Evolutionary conservation across 1,140 invertebrate species (phyloP).

Genomic region (Elymnias hypermnestra): DNA sequence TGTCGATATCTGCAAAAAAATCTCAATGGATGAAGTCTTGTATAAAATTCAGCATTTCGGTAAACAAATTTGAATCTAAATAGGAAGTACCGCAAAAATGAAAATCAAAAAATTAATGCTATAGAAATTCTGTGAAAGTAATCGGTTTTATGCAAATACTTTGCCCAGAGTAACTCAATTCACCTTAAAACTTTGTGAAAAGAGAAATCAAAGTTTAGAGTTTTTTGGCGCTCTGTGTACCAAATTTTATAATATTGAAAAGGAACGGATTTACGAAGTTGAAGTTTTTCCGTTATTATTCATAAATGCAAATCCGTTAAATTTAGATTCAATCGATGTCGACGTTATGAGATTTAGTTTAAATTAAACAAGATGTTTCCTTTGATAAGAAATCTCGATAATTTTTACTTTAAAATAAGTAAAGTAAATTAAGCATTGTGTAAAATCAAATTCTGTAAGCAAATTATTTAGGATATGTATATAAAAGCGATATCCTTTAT

Average conservation of each 20-base stretch:
- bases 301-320: slow-evolving; percentile 66
- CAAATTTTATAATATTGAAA: slow-evolving; percentile 24
- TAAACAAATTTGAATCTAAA: too few species aligned
- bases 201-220: slow-evolving; percentile 19
- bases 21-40: too few species aligned
- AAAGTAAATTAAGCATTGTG: too few species aligned
- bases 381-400: too few species aligned
- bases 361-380: too few species aligned
- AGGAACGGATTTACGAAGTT: slow-evolving; percentile 50
- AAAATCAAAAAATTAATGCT: slow-evolving; percentile 3
- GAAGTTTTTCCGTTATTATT: slow-evolving; percentile 69
- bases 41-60: too few species aligned
- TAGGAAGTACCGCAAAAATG: too few species aligned
- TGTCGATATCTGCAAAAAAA: too few species aligned
- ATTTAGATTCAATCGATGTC: slow-evolving; percentile 50
- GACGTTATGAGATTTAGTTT: slow-evolving; percentile 1
- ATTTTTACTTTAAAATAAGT: too few species aligned
- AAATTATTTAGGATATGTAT: too few species aligned
- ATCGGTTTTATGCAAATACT: slow-evolving; percentile 15
- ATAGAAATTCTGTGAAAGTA: slow-evolving; percentile 7
- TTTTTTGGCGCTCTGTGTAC: slow-evolving; percentile 5
- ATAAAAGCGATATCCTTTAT: too few species aligned
- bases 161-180: slow-evolving; percentile 15
- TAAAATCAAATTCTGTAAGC: too few species aligned
- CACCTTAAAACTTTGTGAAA: slow-evolving; percentile 18